These are phyloP conservation scores for Coleophora deauratella DNA, from an alignment of 2,888 invertebrate genomes.

Conservation along the genomic window DNA sequence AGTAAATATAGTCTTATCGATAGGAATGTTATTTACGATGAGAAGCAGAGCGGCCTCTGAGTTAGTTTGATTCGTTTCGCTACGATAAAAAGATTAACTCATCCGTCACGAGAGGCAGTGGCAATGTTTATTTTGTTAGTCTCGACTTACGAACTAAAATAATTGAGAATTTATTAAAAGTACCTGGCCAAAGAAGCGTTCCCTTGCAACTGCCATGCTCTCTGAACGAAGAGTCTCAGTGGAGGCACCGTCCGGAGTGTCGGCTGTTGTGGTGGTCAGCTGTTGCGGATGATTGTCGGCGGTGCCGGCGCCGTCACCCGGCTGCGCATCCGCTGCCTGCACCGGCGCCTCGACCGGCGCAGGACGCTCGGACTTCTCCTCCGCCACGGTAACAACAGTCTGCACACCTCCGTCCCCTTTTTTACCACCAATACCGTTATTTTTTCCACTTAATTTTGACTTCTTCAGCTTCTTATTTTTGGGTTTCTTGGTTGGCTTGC, in stretches of 20 bases:
- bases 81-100: constrained; percentile 59
- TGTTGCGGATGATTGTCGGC: background rate
- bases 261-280: constrained; percentile 11
- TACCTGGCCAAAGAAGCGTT: constrained; percentile 67
- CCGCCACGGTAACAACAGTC: constrained; percentile 52
- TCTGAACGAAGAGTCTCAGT: constrained; percentile 42
- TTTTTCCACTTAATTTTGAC: constrained; percentile 18
- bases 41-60: constrained; percentile 50
- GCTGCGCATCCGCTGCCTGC: constrained; percentile 23
- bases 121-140: constrained; percentile 27
- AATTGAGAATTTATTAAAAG: constrained; percentile 10
- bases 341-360: constrained; percentile 38
- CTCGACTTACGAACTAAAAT: constrained; percentile 19
- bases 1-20: constrained; percentile 21
- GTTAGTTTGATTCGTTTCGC: constrained; percentile 45
- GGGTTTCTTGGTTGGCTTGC: constrained; percentile 50
- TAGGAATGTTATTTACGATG: constrained; percentile 42
- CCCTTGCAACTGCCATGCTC: constrained; percentile 58
- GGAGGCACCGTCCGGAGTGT: constrained; percentile 23
- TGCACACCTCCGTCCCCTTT: constrained; percentile 45
- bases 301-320: constrained; percentile 21
- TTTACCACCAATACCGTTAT: constrained; percentile 49
- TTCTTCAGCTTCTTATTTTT: constrained; percentile 44
- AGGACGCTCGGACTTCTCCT: constrained; percentile 46
- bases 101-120: constrained; percentile 29